Evolutionary conservation across 2,113 vertebrate species (phyloP).

Genomic region (Caracal caracal): DNA sequence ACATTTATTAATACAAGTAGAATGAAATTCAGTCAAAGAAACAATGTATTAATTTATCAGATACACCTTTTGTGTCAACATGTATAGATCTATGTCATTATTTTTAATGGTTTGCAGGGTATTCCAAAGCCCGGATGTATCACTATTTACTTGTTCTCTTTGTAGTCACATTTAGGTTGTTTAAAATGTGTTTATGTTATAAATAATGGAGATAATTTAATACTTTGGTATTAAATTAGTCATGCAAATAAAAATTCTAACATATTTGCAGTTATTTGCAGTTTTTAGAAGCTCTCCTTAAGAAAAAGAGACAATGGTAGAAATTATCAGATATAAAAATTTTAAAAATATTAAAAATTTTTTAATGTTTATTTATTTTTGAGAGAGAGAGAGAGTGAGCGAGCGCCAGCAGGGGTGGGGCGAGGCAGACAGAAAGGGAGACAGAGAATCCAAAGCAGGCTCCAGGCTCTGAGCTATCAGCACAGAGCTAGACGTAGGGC

Average conservation of each 20-base stretch:
- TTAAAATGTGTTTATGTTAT: not conserved
- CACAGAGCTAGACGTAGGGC: too few species aligned
- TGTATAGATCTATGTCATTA: not conserved
- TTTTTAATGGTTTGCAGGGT: not conserved
- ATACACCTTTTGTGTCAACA: not conserved
- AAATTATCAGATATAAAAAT: not conserved
- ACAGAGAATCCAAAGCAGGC: too few species aligned
- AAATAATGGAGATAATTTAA: not conserved
- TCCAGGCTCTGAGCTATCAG: too few species aligned
- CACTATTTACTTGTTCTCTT: not conserved
- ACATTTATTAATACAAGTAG: not conserved
- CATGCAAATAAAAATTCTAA: not conserved
- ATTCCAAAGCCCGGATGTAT: not conserved
- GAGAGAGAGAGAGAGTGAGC: too few species aligned
- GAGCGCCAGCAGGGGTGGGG: too few species aligned
- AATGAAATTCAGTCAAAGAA: not conserved
- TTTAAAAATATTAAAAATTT: not conserved
- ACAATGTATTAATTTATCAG: not conserved
- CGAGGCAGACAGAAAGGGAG: too few species aligned
- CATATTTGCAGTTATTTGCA: not conserved
- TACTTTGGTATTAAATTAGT: not conserved
- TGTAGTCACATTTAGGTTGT: not conserved
- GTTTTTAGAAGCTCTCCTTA: not conserved
- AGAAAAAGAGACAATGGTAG: not conserved
- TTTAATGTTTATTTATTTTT: too few species aligned